Conservation (phyloP, 2,797 vertebrate genomes). For the Ambastaia sidthimunki region DNA sequence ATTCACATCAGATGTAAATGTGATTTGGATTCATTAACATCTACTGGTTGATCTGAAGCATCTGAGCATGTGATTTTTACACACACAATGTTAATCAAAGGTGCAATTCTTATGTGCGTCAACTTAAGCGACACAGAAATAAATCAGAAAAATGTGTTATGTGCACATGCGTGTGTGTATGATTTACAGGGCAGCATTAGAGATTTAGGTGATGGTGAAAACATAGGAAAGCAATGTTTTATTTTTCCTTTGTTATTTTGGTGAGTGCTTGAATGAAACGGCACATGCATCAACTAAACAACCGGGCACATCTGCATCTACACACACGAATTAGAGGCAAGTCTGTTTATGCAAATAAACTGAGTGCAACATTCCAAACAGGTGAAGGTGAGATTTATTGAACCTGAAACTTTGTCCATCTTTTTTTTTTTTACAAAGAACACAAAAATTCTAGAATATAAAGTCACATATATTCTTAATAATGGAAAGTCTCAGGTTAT, state of each 20-base stretch:
- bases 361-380: slow-evolving; percentile 64
- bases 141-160: background rate
- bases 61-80: background rate
- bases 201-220: slow-evolving; percentile 18
- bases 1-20: too few species aligned
- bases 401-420: slow-evolving; percentile 56
- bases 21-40: background rate
- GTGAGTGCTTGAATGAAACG: background rate
- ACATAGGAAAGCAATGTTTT: background rate
- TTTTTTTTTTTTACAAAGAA: slow-evolving; percentile 66
- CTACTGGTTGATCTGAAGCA: background rate
- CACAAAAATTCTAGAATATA: slow-evolving; percentile 61
- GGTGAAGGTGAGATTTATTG: slow-evolving; percentile 73
- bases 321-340: slow-evolving; percentile 4
- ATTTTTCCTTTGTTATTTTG: background rate
- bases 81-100: background rate
- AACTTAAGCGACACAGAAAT: background rate
- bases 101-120: background rate
- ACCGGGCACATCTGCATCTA: background rate
- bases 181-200: background rate
- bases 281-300: background rate
- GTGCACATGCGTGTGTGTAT: slow-evolving; percentile 28
- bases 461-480: slow-evolving; percentile 32
- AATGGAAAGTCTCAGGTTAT: slow-evolving; percentile 47
- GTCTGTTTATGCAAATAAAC: slow-evolving; percentile 61